These are phyloP conservation scores for Calcarius lapponicus DNA, from an alignment of 2,797 vertebrate species.

Conservation along the genomic window DNA sequence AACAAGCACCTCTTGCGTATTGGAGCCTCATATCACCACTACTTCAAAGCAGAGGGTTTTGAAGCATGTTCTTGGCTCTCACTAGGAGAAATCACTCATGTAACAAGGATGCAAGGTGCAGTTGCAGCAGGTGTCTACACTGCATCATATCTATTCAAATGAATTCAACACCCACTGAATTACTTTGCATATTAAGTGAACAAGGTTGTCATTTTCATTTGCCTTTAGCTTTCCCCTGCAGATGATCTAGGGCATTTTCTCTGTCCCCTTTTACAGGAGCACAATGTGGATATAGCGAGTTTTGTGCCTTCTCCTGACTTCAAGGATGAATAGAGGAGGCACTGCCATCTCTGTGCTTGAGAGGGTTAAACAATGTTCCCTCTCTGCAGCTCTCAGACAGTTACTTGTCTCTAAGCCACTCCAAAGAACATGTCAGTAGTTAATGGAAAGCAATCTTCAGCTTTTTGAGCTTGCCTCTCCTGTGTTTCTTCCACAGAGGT, in stretches of 20 bases:
- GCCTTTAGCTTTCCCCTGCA: conserved; percentile 3
- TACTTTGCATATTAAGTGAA: conserved; percentile 52
- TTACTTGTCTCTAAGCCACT: not conserved
- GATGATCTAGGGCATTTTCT: not conserved
- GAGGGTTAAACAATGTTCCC: not conserved
- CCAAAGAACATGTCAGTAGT: not conserved
- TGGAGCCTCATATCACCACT: conserved; percentile 18
- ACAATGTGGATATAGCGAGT: not conserved
- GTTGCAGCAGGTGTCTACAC: conserved; percentile 40
- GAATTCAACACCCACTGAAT: conserved; percentile 48
- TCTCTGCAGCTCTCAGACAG: not conserved
- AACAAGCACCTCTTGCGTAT: conserved; percentile 7
- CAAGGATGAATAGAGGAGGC: not conserved
- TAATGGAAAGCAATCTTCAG: not conserved
- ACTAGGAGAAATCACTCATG: conserved; percentile 59
- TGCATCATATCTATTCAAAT: conserved; percentile 61
- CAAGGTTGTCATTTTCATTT: conserved; percentile 16
- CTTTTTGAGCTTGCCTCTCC: not conserved
- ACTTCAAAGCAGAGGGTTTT: conserved; percentile 63
- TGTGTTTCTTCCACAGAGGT: not conserved
- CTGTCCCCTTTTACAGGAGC: not conserved
- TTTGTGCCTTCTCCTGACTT: not conserved
- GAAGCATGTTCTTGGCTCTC: conserved; percentile 59
- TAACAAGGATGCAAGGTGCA: conserved; percentile 57
- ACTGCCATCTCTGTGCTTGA: not conserved